Evolutionary conservation across 2,888 invertebrate species (phyloP), one percentile per base, ranked within the genome.

Genomic region (Noctua pronuba): DNA sequence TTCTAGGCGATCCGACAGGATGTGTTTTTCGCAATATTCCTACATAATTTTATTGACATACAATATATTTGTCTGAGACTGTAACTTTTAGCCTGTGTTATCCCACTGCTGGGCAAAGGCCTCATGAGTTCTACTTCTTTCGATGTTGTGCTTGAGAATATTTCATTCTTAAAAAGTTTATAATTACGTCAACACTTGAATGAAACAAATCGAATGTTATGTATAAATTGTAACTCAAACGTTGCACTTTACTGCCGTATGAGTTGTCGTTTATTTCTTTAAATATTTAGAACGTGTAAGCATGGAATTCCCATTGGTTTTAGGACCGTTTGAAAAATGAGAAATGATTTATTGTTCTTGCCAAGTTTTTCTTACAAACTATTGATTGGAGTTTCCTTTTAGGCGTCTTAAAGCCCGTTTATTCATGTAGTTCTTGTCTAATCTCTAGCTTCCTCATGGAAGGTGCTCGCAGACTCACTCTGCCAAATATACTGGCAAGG

Each of bases 361-460:
- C n/a, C n/a, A n/a, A n/a, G n/a, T n/a, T n/a, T n/a, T n/a, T n/a
- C n/a, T n/a, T n/a, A n/a, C n/a, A n/a, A n/a, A n/a, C n/a, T n/a
- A n/a, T n/a, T n/a, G n/a, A n/a, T n/a, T n/a, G n/a, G n/a, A n/a
- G n/a, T n/a, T n/a, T n/a, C n/a, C n/a, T n/a, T n/a, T n/a, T n/a
- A n/a, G n/a, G n/a, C n/a, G n/a, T n/a, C n/a, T n/a, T n/a, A n/a
- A n/a, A n/a, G n/a, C n/a, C n/a, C n/a, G n/a, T n/a, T n/a, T n/a
- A n/a, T n/a, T n/a, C 31, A 41, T 7, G 24, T 3, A 28, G 16
- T n/a, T 46, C 10, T 46, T 46, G 13, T 52, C 38, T 31, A 31
- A 24, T 31, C 18, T 18, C 8, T 49, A 70, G 16, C 11, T 79
- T 79, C 79, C 79, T 21, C 28, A n/a, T n/a, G n/a, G n/a, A 44